Evolutionary conservation across 2,113 vertebrate species (phyloP).

Genomic region (Upupa epops): DNA sequence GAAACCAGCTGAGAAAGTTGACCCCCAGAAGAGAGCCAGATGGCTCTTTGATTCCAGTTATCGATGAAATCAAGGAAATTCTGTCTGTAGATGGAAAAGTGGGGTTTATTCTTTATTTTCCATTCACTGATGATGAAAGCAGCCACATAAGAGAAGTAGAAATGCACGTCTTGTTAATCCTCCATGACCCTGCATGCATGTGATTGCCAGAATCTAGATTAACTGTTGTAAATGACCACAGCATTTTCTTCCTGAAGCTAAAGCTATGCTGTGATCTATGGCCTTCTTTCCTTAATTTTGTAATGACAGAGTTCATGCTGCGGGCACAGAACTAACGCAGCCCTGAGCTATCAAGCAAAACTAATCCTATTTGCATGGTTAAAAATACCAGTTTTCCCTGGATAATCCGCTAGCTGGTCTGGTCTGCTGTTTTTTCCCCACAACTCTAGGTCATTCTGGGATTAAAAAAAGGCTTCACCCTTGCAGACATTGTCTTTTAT

Average conservation of each 20-base stretch:
- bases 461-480: constrained; percentile 60
- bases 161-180: background rate
- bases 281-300: constrained; percentile 59
- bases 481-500: constrained; percentile 25
- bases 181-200: background rate
- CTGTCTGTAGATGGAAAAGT: background rate
- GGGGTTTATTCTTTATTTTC: background rate
- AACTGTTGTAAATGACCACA: constrained; percentile 22
- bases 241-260: constrained; percentile 5
- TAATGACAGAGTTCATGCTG: constrained; percentile 56
- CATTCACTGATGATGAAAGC: background rate
- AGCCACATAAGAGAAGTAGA: background rate
- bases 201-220: background rate
- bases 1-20: background rate
- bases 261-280: background rate
- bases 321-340: constrained; percentile 56
- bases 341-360: constrained; percentile 60
- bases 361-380: constrained; percentile 74
- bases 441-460: constrained; percentile 43
- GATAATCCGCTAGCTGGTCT: constrained; percentile 67
- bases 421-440: constrained; percentile 15
- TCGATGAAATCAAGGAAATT: constrained; percentile 3
- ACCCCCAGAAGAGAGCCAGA: background rate
- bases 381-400: constrained; percentile 76
- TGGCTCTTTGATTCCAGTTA: constrained; percentile 13